Base-by-base conservation (phyloP, 2,797 vertebrate species). In the Falco biarmicus region DNA sequence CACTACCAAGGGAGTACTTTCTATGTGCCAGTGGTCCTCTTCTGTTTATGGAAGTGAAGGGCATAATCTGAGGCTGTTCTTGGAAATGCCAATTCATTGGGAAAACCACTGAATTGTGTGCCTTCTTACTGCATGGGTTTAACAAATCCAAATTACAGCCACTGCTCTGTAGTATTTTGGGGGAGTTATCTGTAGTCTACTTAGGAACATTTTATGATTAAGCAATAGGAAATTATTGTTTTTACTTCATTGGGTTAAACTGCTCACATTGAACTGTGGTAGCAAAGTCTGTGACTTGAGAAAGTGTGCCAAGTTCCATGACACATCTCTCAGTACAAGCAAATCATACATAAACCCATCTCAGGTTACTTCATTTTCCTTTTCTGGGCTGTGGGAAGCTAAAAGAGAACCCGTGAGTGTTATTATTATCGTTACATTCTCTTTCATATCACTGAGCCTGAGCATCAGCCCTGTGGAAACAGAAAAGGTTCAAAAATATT, bases 271-370 rank as follows among this genome's bases (percentile, higher is more conserved):
- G 68, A 47, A 71, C 26, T 59, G 50, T 51, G 81, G 84, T 85
- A 90, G 73, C 78, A 81, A 89, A 92, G 21, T 61, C 78, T 81
- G 43, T 89, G 92, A 95, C 93, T 88, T 65, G 29, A 75, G 82
- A 94, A 85, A 87, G 43, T 80, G 85, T 95, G 96, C 95, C 86
- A 95, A 96, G 73, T 96, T 96, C 94, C 95, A 91, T 94, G 94
- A 95, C 94, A 96, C 32, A 53, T 93, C 48, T 91, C 48, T 95
- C 59, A 75, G 48, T 82, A 64, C 78, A 89, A 95, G 68, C 29
- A 93, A 91, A 83, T 87, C n/a, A 71, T 75, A 91, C 84, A 78
- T 80, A 93, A 90, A 54, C 57, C 26, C 60, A 68, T 92, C 45
- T 94, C 81, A 57, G 26, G 64, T 95, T 96, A 92, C 86, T 93